Conservation (phyloP, 2,113 vertebrate genomes). For the Leptobrachium leishanense region DNA sequence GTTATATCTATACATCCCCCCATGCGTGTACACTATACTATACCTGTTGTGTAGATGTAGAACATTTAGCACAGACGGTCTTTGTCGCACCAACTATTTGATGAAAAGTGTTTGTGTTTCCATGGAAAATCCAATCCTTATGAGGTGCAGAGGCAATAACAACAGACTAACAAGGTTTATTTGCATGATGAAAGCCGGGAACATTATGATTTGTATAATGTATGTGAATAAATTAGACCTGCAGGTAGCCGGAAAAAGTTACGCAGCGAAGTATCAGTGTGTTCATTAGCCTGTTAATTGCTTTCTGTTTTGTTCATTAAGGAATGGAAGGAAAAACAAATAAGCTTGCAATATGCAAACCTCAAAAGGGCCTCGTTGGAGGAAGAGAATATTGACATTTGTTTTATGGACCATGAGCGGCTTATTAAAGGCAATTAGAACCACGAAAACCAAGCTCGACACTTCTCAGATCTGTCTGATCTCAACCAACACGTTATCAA, state of each 20-base stretch:
- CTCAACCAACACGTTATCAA: neutral
- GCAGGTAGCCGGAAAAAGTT: constrained; percentile 11
- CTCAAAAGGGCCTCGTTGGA: neutral
- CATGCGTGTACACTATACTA: too few relatives aligned
- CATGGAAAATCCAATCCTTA: neutral
- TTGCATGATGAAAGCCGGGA: constrained; percentile 20
- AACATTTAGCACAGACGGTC: neutral
- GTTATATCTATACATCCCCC: too few relatives aligned
- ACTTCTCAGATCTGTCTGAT: neutral
- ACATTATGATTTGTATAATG: constrained; percentile 26
- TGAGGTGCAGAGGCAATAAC: neutral
- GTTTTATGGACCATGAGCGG: constrained; percentile 16
- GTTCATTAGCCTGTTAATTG: constrained; percentile 27
- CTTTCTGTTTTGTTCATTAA: constrained; percentile 37
- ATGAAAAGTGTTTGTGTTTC: neutral
- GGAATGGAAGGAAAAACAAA: constrained; percentile 19
- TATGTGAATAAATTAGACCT: constrained; percentile 42
- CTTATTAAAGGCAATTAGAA: constrained; percentile 5
- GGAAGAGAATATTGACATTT: constrained; percentile 18
- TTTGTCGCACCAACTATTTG: neutral
- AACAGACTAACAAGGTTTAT: constrained; percentile 5
- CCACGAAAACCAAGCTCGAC: neutral
- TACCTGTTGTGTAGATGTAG: too few relatives aligned
- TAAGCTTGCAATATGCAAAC: neutral
- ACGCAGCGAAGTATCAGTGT: neutral